phyloP scores from a whole-genome alignment of 92 coral and sea anemone genomes.

The Palythoa grandiflora region DNA sequence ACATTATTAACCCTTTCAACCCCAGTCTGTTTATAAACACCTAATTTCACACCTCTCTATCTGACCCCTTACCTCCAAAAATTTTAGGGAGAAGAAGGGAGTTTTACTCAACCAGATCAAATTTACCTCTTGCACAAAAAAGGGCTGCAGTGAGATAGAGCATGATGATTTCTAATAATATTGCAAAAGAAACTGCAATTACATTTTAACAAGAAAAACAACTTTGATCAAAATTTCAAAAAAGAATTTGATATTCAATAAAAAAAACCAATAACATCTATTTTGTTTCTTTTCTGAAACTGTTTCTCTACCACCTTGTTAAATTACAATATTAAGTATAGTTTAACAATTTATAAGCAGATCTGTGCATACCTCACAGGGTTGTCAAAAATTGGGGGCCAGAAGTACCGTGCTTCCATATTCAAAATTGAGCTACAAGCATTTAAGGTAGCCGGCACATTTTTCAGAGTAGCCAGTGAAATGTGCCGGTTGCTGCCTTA shows the following conservation, averaged over 20 bases:
- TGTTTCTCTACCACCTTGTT: neutral
- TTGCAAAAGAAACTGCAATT: neutral
- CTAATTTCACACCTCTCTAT: no score
- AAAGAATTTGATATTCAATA: neutral
- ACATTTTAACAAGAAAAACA: neutral
- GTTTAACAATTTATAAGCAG: neutral
- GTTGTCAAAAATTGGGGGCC: no score
- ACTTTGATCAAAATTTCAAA: neutral
- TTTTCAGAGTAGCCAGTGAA: no score
- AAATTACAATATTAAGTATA: neutral
- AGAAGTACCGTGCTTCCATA: no score
- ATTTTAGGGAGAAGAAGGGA: neutral
- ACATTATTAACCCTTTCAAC: no score
- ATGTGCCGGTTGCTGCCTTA: no score
- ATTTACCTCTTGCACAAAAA: neutral
- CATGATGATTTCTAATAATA: neutral
- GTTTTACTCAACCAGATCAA: neutral
- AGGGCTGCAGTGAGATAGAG: neutral
- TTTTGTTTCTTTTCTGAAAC: neutral
- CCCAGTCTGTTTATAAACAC: no score
- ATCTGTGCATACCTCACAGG: neutral
- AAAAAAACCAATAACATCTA: no score
- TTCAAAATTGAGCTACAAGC: no score
- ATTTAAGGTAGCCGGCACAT: no score
- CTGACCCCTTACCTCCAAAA: neutral